Conservation (phyloP, 2,797 vertebrate species). For the Pseudomugil tenellus region DNA sequence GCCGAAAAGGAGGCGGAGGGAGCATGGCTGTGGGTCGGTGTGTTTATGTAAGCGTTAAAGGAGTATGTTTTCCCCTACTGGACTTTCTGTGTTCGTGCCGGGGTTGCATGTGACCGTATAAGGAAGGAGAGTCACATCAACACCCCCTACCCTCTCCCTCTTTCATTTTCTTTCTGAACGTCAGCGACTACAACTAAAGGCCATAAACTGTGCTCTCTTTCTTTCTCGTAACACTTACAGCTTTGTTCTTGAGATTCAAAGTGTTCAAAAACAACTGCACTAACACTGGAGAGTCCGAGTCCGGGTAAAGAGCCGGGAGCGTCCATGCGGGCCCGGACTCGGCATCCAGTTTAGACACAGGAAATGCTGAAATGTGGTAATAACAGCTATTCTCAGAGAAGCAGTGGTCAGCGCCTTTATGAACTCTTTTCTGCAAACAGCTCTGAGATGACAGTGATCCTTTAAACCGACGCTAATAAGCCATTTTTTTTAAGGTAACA, state of each 20-base stretch:
- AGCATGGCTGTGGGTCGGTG: slow-evolving; percentile 41
- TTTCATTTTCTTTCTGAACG: slow-evolving; percentile 34
- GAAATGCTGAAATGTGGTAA: slow-evolving; percentile 67
- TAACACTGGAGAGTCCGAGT: slow-evolving; percentile 13
- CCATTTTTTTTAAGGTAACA: background rate
- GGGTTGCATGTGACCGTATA: slow-evolving; percentile 81
- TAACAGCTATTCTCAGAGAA: slow-evolving; percentile 61
- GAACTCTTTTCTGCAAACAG: slow-evolving; percentile 15
- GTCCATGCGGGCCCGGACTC: slow-evolving; percentile 52
- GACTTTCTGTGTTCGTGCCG: slow-evolving; percentile 61
- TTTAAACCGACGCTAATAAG: background rate
- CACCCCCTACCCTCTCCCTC: slow-evolving; percentile 10
- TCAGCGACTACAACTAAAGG: slow-evolving; percentile 47
- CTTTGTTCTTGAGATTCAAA: slow-evolving; percentile 6
- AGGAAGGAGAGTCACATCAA: slow-evolving; percentile 74
- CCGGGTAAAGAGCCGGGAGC: slow-evolving; percentile 34
- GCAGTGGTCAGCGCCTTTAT: slow-evolving; percentile 20
- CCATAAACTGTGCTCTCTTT: slow-evolving; percentile 13
- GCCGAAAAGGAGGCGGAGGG: slow-evolving; percentile 32
- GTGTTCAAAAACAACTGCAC: slow-evolving; percentile 10
- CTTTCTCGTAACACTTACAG: slow-evolving; percentile 20
- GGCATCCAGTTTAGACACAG: slow-evolving; percentile 55
- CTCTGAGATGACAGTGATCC: slow-evolving; percentile 3
- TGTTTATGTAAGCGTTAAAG: slow-evolving; percentile 83
- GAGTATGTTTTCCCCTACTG: slow-evolving; percentile 72